phyloP scores from a whole-genome alignment of 2,113 vertebrate genomes.

The Salvelinus sp. region DNA sequence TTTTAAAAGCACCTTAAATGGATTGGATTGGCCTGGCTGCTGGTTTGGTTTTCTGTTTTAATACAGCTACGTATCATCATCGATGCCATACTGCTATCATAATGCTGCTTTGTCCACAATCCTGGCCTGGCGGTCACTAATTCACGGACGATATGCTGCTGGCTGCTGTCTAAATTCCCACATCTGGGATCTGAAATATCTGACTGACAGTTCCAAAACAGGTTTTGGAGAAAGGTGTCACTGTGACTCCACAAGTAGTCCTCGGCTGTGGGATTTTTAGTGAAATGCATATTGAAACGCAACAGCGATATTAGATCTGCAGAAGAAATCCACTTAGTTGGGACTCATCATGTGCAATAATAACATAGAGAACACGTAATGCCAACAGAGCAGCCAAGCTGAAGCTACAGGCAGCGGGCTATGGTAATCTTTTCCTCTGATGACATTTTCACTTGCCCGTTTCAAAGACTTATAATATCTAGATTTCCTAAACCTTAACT shows the following conservation, averaged over 20 bases:
- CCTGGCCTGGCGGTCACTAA: conserved; percentile 11
- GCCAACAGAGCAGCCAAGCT: not conserved
- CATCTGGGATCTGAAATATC: conserved; percentile 49
- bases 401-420: conserved; percentile 3
- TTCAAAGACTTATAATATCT: not conserved
- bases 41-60: conserved; percentile 66
- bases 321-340: conserved; percentile 35
- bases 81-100: conserved; percentile 50
- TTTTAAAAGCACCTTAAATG: conserved; percentile 81
- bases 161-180: conserved; percentile 34
- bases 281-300: conserved; percentile 23
- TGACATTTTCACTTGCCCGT: not conserved
- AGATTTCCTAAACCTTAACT: not conserved
- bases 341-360: conserved; percentile 15
- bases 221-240: conserved; percentile 36
- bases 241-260: conserved; percentile 45
- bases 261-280: not conserved
- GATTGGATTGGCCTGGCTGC: conserved; percentile 76
- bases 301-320: conserved; percentile 22
- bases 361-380: conserved; percentile 14
- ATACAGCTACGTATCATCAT: conserved; percentile 55
- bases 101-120: conserved; percentile 21
- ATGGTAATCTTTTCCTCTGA: conserved; percentile 13
- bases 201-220: conserved; percentile 51
- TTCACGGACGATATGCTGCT: conserved; percentile 12